Base-by-base conservation (phyloP, 2,113 vertebrate species). In the Rhinopomastus cyanomelas region DNA sequence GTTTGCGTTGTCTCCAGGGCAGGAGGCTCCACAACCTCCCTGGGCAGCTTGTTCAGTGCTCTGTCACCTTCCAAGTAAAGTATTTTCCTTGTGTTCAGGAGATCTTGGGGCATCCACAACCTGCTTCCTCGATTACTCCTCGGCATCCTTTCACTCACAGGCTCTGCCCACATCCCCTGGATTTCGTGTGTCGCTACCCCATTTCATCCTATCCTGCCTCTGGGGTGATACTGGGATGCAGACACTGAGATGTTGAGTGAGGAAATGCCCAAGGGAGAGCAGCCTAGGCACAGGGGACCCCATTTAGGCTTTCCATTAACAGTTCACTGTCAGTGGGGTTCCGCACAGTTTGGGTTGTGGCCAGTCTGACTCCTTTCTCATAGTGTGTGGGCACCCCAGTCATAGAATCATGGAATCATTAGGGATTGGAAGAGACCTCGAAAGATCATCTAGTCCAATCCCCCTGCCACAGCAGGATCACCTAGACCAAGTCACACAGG, bases 91-190 rank as follows among this genome's bases (percentile, higher is more conserved):
- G 17, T 44, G 44, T 44, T 44, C 44, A 44, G 44, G 44, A 44
- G 44, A 17, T 44, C 44, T 44, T 44, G 44, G 44, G 44, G 44
- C 17, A 17, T 44, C 44, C 44, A 12, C 44, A n/a, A n/a, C n/a
- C n/a, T n/a, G n/a, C n/a, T n/a, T 11, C 29, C 59, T 37, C 32
- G 3, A 42, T 64, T 79, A 27, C 14, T 44, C 25, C 11, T 83
- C 0, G 0, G 26, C 37, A 29, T 72, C 37, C 16, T 68, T 65
- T 60, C 1, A 2, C 44, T 77, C 60, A 27, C 57, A 75, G n/a
- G 30, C 9, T 17, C 48, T 0, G 0, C n/a, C n/a, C n/a, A n/a
- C n/a, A n/a, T n/a, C 11, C 80, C 16, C 44, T 19, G 0, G 1
- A 42, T 42, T 7, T 16, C 5, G 4, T 19, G 39, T 1, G 1